Evolutionary conservation across 2,797 vertebrate genomes (phyloP).

Genomic region (Kryptolebias ocellatus): DNA sequence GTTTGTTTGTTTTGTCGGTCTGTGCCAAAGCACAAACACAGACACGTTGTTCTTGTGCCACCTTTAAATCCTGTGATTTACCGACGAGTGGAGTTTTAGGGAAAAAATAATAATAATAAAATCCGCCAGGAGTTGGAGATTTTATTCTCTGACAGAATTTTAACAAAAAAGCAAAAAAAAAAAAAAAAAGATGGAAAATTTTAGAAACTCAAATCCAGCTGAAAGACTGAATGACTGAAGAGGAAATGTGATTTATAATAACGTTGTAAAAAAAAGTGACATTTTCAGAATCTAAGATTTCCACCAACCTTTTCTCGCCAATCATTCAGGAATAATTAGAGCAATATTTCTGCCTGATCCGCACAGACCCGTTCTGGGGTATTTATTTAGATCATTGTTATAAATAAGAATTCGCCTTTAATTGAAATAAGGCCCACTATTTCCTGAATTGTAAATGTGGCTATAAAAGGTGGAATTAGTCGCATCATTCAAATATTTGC

Average conservation of each 20-base stretch:
- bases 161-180: not conserved
- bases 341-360: constrained; percentile 43
- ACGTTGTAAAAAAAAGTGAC: not conserved
- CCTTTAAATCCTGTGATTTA: constrained; percentile 70
- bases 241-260: not conserved
- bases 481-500: too few relatives aligned
- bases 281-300: not conserved
- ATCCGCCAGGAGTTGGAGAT: constrained; percentile 28
- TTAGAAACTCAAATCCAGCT: constrained; percentile 61
- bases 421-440: constrained; percentile 26
- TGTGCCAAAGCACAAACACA: constrained; percentile 83
- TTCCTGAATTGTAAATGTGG: constrained; percentile 3
- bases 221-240: constrained; percentile 17
- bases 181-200: constrained; percentile 9
- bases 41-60: constrained; percentile 74
- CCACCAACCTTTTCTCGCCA: constrained; percentile 23
- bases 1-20: constrained; percentile 68
- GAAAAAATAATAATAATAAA: not conserved
- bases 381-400: constrained; percentile 16
- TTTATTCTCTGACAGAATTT: constrained; percentile 40
- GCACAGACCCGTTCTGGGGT: not conserved
- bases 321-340: constrained; percentile 17
- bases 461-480: too few relatives aligned
- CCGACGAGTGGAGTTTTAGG: constrained; percentile 42
- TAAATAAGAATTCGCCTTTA: constrained; percentile 3